Evolutionary conservation across 2,113 vertebrate species (phyloP).

Genomic region (Bambusicola thoracicus): DNA sequence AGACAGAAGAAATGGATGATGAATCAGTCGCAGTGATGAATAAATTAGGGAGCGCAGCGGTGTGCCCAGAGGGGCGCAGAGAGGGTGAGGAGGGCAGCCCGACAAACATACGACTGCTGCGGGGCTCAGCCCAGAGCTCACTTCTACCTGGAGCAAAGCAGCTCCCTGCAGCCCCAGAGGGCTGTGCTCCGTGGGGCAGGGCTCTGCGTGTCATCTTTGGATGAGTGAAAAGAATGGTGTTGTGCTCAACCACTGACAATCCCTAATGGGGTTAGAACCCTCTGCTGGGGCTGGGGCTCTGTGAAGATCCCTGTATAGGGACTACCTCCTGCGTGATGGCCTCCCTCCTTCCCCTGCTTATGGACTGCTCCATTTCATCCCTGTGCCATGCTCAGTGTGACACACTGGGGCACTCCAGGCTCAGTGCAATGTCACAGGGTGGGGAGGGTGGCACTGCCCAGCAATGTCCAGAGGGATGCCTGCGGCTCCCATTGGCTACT

Average conservation of each 20-base stretch:
- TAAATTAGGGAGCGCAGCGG: slow-evolving; percentile 49
- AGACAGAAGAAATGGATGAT: slow-evolving; percentile 65
- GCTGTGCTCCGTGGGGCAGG: not conserved
- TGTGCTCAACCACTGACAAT: not conserved
- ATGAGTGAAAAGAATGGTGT: not conserved
- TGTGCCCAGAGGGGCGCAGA: slow-evolving; percentile 7
- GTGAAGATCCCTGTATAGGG: not conserved
- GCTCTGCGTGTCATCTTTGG: not conserved
- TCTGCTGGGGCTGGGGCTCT: not conserved
- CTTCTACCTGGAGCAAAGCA: not conserved
- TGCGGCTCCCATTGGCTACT: not conserved
- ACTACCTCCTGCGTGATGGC: not conserved
- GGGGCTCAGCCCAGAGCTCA: not conserved
- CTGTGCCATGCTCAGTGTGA: fast-evolving
- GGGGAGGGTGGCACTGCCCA: not conserved
- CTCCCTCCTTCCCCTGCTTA: not conserved
- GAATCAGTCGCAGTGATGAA: slow-evolving; percentile 70
- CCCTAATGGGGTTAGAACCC: not conserved
- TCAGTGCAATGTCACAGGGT: not conserved
- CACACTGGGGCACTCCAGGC: fast-evolving
- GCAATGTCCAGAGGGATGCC: not conserved
- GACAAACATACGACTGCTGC: not conserved
- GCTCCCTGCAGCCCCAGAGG: not conserved
- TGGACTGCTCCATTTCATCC: not conserved
- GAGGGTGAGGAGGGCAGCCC: not conserved